Evolutionary conservation across 2,888 invertebrate genomes (phyloP).

Genomic region (Gonocerus acuteangulatus): DNA sequence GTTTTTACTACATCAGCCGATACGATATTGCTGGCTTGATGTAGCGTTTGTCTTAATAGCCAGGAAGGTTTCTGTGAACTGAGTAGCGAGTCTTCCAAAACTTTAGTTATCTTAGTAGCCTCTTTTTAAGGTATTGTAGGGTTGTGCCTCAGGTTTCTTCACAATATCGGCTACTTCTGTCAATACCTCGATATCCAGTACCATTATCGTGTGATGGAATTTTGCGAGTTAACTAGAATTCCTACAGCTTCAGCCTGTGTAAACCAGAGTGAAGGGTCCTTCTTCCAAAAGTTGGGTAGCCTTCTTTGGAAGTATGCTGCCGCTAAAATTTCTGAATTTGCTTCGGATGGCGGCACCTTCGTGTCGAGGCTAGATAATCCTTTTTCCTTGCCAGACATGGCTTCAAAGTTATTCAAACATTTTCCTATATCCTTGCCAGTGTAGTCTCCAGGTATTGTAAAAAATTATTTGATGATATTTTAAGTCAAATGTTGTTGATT

Average conservation of each 20-base stretch:
- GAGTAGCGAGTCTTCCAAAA: background rate
- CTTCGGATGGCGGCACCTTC: too few relatives aligned
- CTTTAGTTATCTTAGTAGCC: background rate
- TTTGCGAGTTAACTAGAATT: background rate
- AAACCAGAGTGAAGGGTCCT: background rate
- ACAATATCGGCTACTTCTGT: background rate
- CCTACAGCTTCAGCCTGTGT: background rate
- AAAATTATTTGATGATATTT: too few relatives aligned
- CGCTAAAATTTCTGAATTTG: too few relatives aligned
- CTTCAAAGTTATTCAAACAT: too few relatives aligned
- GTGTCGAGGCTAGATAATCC: too few relatives aligned
- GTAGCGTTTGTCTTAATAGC: background rate
- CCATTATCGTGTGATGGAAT: background rate
- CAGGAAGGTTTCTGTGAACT: background rate
- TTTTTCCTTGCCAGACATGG: too few relatives aligned
- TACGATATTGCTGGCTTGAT: background rate
- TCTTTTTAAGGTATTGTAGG: background rate
- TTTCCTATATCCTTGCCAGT: too few relatives aligned
- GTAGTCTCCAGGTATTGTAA: too few relatives aligned
- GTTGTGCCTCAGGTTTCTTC: background rate
- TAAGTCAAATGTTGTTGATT: too few relatives aligned
- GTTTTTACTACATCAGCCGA: too few relatives aligned
- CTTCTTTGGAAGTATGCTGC: too few relatives aligned
- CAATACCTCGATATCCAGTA: background rate
- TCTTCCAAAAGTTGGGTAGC: background rate